phyloP scores from a whole-genome alignment of 1,140 invertebrate species.

The Drosophila arizonae region DNA sequence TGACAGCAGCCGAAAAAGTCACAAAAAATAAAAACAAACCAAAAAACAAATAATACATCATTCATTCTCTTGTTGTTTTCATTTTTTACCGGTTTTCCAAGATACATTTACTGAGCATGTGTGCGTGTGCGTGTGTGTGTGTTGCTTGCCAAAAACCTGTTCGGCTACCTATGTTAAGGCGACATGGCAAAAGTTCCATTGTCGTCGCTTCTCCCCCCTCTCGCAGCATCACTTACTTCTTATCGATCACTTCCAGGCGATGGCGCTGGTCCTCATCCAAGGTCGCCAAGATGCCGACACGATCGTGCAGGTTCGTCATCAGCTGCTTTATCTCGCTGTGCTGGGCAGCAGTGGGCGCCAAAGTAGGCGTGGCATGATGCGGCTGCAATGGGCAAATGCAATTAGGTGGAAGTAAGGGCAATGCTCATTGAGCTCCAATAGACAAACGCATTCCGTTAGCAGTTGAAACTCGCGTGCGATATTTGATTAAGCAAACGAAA shows the following conservation, averaged over 20 bases:
- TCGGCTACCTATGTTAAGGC: background rate
- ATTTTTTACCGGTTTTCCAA: conserved; percentile 42
- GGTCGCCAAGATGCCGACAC: conserved; percentile 81
- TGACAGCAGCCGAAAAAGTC: background rate
- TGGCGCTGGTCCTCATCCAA: conserved; percentile 82
- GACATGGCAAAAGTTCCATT: conserved; percentile 31
- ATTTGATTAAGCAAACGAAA: background rate
- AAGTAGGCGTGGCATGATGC: background rate
- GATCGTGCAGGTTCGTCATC: conserved; percentile 80
- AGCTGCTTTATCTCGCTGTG: conserved; percentile 64
- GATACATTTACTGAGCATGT: background rate
- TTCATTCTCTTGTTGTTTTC: conserved; percentile 14
- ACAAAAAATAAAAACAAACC: conserved; percentile 1
- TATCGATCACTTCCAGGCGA: conserved; percentile 83
- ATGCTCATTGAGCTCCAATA: background rate
- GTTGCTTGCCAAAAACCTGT: conserved; percentile 36
- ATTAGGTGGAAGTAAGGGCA: background rate
- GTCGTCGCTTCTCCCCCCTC: background rate
- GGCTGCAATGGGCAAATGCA: background rate
- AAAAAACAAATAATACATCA: background rate
- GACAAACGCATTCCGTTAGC: background rate
- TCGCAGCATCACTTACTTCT: conserved; percentile 78
- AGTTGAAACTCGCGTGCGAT: background rate
- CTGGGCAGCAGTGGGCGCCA: background rate
- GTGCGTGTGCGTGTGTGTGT: background rate